phyloP scores from a whole-genome alignment of 2,113 vertebrate species.

The Oncorhynchus nerka region DNA sequence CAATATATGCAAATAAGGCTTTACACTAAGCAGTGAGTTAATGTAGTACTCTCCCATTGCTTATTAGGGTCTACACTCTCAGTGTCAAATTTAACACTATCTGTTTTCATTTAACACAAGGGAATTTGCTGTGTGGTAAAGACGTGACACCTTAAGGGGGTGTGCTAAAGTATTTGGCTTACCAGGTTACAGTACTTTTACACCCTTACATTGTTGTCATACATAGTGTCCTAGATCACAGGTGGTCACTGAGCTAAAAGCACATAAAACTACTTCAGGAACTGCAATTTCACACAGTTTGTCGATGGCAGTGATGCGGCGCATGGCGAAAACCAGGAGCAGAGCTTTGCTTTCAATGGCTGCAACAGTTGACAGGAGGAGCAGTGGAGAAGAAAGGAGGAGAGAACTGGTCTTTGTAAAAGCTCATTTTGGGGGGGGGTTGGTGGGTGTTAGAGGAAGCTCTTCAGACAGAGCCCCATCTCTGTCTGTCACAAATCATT shows the following conservation, averaged over 20 bases:
- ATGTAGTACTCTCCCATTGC: no score
- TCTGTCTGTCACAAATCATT: conserved; percentile 99
- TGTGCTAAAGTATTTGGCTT: background rate
- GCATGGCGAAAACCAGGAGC: background rate
- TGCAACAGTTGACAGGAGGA: conserved; percentile 56
- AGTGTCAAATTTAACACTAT: no score
- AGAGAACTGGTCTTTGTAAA: conserved; percentile 54
- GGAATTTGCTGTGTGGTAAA: no score
- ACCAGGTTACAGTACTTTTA: background rate
- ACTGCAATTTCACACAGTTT: background rate
- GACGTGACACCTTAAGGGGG: background rate
- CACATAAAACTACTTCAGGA: background rate
- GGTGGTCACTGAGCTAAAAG: background rate
- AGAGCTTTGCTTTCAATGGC: conserved; percentile 43
- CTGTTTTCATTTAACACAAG: no score
- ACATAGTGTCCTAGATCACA: background rate
- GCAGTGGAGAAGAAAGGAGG: conserved; percentile 51
- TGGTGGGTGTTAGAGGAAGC: conserved; percentile 64
- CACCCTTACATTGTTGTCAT: background rate
- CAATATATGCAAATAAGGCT: no score
- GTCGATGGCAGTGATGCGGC: conserved; percentile 14
- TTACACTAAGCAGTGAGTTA: no score
- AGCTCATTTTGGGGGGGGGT: background rate
- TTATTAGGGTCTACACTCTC: no score
- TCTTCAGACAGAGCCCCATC: conserved; percentile 68